A percentile compares a stretch with the other conserved stretches of the same genome.
Conservation (phyloP, 1,140 invertebrate species). For the Elysia chlorotica region DNA sequence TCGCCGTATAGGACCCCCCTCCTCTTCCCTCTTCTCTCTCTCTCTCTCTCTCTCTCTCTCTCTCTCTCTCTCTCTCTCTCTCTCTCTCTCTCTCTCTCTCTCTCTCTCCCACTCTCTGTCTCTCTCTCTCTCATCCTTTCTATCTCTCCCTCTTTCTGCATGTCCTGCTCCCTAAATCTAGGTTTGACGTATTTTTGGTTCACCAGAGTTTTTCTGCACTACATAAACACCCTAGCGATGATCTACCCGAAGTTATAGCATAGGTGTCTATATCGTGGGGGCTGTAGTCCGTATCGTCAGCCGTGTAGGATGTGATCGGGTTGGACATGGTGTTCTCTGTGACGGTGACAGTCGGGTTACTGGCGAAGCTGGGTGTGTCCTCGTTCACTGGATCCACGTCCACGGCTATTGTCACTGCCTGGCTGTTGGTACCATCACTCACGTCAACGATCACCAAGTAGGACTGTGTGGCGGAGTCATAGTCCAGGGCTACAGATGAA, state of each 20-base stretch:
- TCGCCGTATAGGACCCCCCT: no score
- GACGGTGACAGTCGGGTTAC: conserved; percentile 21
- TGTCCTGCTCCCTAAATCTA: no score
- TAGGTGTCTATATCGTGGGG: conserved; percentile 35
- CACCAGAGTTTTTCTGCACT: no score
- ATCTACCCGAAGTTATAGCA: conserved; percentile 32
- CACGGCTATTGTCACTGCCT: conserved; percentile 33
- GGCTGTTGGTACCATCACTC: conserved; percentile 27
- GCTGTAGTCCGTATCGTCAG: conserved; percentile 33
- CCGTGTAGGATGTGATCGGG: conserved; percentile 30
- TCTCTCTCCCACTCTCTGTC: no score
- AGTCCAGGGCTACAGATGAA: conserved; percentile 35
- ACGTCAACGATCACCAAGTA: conserved; percentile 33
- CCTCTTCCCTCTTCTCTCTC: no score
- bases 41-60: no score
- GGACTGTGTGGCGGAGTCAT: conserved; percentile 34
- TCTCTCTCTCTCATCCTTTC: no score
- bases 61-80: no score
- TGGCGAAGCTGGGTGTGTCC: conserved; percentile 31
- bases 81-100: no score
- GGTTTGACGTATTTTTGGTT: no score
- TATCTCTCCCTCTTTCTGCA: no score
- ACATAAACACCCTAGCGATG: no score
- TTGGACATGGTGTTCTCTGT: conserved; percentile 32
- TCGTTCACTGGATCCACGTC: conserved; percentile 40